Base-by-base conservation (phyloP, 2,797 vertebrate species). In the Mormyrops attenuatus region DNA sequence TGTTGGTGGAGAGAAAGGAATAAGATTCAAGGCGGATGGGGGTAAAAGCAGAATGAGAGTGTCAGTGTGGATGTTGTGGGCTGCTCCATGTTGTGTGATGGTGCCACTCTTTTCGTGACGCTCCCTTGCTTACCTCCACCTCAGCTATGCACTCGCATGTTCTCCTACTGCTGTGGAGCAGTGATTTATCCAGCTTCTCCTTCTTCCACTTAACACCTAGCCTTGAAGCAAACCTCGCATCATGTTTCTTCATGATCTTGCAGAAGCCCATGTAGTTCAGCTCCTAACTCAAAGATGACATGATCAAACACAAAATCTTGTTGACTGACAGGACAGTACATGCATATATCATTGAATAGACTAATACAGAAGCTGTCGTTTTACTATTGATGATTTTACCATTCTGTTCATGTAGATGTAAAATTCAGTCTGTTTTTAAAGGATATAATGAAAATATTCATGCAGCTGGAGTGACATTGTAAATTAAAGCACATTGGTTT, bases 241-340 rank as follows among this genome's bases (percentile, higher is more conserved):
- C 93, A 20, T 92, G 91, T 80, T 92, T 93, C 91, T 91, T 92
- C 69, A 92, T 69, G 85, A 94, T 92, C 89, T 93, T 94, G 90
- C 89, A 89, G 84, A 94, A 92, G 34, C 87, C 91, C 34, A 30
- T 90, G 60, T 92, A 91, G 88, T 94, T 94, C 22, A 93, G 88
- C 38, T 93, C 92, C 92, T 94, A 63, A 34, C 53, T 53, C 88
- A 80, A 88, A 11, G 57, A 87, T 60, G 73, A 44, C 4, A 60
- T 7, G 66, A 80, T 20, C 22, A 13, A 38, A 87, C 84, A 57
- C 53, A 89, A 30, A 89, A 84, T n/a, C 34, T 80, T 44, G 73
- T 38, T 44, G 38, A 80, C 73, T n/a, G 73, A 80, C 38, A 80
- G 38, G 17, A 80, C 38, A 30, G 57, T 60, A 60, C n/a, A 60